Evolutionary conservation across 2,888 invertebrate species (phyloP).

Genomic region (Drosophila mimica): DNA sequence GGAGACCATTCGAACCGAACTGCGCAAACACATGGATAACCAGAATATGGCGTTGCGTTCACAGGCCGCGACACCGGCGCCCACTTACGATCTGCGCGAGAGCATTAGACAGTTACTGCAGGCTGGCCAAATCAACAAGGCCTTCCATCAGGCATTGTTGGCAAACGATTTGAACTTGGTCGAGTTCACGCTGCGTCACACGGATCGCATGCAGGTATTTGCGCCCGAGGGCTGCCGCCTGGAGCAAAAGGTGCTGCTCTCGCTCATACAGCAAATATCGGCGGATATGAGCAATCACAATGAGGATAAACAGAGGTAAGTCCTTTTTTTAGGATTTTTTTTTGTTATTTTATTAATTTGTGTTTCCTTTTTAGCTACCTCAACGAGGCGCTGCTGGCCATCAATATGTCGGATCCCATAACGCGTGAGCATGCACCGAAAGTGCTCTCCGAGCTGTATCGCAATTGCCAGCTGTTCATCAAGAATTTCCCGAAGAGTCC

Average conservation of each 20-base stretch:
- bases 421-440: constrained; percentile 93
- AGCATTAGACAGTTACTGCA: constrained; percentile 89
- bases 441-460: constrained; percentile 91
- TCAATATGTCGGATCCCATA: constrained; percentile 91
- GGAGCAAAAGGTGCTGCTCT: constrained; percentile 95
- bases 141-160: constrained; percentile 95
- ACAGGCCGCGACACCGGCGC: constrained; percentile 91
- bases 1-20: constrained; percentile 83
- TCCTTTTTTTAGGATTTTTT: not conserved
- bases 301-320: constrained; percentile 92
- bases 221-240: constrained; percentile 88
- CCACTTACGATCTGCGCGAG: constrained; percentile 87
- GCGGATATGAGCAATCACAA: constrained; percentile 94
- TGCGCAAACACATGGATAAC: constrained; percentile 86
- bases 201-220: constrained; percentile 92
- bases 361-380: constrained; percentile 88
- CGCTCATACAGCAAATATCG: constrained; percentile 96
- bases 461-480: constrained; percentile 90
- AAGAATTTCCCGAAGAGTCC: constrained; percentile 88
- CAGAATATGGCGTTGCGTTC: constrained; percentile 89
- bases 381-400: constrained; percentile 93
- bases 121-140: constrained; percentile 92
- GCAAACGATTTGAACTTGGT: constrained; percentile 95
- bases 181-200: constrained; percentile 93
- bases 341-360: not conserved